phyloP scores from a whole-genome alignment of 2,888 invertebrate species.

The Patella caerulea region DNA sequence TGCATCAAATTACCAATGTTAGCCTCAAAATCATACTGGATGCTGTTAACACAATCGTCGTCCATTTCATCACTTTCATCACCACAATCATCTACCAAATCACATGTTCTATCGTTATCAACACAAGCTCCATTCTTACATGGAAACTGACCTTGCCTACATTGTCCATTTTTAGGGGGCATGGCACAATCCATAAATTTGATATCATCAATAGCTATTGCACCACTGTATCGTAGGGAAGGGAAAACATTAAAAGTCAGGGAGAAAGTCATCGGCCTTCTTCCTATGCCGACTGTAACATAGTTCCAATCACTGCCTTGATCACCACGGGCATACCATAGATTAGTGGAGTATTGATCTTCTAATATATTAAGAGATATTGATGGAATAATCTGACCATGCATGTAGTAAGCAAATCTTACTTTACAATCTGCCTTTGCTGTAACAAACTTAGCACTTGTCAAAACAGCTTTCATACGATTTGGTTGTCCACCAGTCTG shows the following conservation, averaged over 20 bases:
- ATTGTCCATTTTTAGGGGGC: conserved; percentile 38
- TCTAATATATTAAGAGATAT: not conserved
- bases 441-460: conserved; percentile 47
- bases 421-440: conserved; percentile 56
- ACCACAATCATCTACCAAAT: conserved; percentile 60
- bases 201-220: conserved; percentile 65
- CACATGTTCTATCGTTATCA: conserved; percentile 45
- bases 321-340: conserved; percentile 35
- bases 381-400: conserved; percentile 36
- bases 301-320: conserved; percentile 46
- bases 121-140: conserved; percentile 63
- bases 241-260: conserved; percentile 44
- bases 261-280: conserved; percentile 46
- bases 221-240: conserved; percentile 49
- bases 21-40: conserved; percentile 56
- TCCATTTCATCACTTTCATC: conserved; percentile 56
- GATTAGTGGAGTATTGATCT: conserved; percentile 27
- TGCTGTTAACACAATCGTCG: conserved; percentile 44
- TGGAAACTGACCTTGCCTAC: conserved; percentile 43
- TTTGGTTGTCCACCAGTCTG: conserved; percentile 38
- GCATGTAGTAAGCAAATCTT: conserved; percentile 58
- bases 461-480: conserved; percentile 45
- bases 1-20: conserved; percentile 48
- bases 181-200: conserved; percentile 50
- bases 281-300: conserved; percentile 57